phyloP scores from a whole-genome alignment of 2,113 vertebrate genomes.

The Planiliza haematocheilus region DNA sequence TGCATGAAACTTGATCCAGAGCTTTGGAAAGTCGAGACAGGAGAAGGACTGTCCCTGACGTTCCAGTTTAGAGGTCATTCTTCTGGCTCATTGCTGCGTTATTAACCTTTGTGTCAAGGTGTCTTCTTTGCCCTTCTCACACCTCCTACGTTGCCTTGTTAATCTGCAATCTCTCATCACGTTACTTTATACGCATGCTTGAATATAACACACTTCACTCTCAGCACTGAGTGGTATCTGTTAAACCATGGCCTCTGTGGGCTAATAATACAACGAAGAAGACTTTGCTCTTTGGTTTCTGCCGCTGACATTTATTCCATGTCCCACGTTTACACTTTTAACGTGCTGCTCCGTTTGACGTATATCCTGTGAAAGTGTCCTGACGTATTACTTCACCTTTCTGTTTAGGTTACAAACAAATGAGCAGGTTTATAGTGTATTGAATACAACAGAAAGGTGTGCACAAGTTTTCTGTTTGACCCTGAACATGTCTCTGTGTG shows the following conservation, averaged over 20 bases:
- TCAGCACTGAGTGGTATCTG: neutral
- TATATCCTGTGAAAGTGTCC: constrained; percentile 13
- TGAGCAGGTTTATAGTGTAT: constrained; percentile 49
- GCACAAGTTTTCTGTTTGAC: constrained; percentile 2
- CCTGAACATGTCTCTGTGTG: neutral
- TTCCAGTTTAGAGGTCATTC: constrained; percentile 72
- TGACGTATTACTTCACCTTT: constrained; percentile 24
- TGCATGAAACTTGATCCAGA: constrained; percentile 16
- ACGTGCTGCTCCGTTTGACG: neutral
- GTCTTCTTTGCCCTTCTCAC: neutral
- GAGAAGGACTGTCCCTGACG: neutral
- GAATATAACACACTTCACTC: neutral
- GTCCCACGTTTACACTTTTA: constrained; percentile 26
- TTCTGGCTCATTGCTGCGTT: constrained; percentile 18
- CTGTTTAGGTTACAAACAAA: constrained; percentile 70
- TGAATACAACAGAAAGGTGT: constrained; percentile 26
- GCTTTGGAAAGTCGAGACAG: neutral
- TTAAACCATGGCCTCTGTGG: constrained; percentile 21
- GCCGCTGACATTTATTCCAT: constrained; percentile 26
- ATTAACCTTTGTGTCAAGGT: constrained; percentile 57
- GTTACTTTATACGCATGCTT: constrained; percentile 8
- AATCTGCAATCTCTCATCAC: constrained; percentile 52
- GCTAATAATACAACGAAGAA: constrained; percentile 38
- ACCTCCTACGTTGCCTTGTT: constrained; percentile 10
- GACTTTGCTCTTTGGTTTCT: constrained; percentile 64